phyloP scores from a whole-genome alignment of 2,888 invertebrate species.

The Leptothorax acervorum region DNA sequence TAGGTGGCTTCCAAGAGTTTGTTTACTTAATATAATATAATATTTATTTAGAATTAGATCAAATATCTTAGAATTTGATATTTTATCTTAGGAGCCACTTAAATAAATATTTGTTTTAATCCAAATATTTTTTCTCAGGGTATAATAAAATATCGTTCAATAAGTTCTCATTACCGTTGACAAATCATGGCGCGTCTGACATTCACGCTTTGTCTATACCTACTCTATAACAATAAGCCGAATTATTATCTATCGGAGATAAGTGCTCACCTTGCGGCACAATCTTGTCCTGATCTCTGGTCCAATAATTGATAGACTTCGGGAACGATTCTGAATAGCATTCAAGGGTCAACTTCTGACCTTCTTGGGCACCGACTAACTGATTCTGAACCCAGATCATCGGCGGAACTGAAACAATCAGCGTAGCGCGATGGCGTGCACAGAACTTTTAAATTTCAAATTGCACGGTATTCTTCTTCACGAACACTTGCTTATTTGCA shows the following conservation, averaged over 20 bases:
- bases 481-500: conserved; percentile 9
- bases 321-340: conserved; percentile 88
- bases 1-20: too few species aligned
- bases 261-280: conserved; percentile 85
- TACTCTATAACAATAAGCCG: not conserved
- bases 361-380: conserved; percentile 86
- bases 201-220: too few species aligned
- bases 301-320: conserved; percentile 88
- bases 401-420: conserved; percentile 86
- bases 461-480: not conserved
- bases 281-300: conserved; percentile 86
- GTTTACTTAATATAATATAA: too few species aligned
- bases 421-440: not conserved
- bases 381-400: conserved; percentile 88
- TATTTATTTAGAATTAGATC: too few species aligned
- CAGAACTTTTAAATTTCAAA: conserved; percentile 1
- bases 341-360: conserved; percentile 86
- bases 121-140: too few species aligned
- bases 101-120: too few species aligned
- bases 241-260: not conserved
- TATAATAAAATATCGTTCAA: not conserved
- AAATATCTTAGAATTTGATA: too few species aligned
- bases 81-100: too few species aligned
- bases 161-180: not conserved
- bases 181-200: too few species aligned